Percentiles rank a stretch among this genome's conserved stretches.
phyloP scores from a whole-genome alignment of 2,113 vertebrate species.

The Eurypyga helias region DNA sequence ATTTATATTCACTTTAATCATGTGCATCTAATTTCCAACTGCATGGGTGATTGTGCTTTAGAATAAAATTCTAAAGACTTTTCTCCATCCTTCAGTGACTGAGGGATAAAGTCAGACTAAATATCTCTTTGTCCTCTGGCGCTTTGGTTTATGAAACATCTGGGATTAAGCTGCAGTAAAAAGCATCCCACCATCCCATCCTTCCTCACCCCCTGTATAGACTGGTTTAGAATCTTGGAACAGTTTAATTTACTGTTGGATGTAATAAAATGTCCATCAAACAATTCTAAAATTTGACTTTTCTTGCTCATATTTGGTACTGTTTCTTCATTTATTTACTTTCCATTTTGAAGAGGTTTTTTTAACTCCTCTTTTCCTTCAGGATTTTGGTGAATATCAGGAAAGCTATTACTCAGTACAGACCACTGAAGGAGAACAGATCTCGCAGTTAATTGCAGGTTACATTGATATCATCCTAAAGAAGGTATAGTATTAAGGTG shows the following conservation, averaged over 20 bases:
- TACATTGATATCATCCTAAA: constrained; percentile 99
- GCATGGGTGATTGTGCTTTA: background rate
- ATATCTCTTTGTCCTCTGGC: background rate
- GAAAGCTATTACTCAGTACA: constrained; percentile 99
- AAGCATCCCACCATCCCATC: background rate
- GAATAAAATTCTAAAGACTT: background rate
- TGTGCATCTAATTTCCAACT: background rate
- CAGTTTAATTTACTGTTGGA: background rate
- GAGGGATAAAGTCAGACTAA: background rate
- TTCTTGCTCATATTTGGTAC: background rate
- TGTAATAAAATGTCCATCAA: background rate
- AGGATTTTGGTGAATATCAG: constrained; percentile 99
- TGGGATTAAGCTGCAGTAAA: background rate
- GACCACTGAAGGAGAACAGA: constrained; percentile 98
- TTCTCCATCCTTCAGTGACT: background rate
- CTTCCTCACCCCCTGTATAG: fast-evolving
- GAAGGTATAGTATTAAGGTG: constrained; percentile 80
- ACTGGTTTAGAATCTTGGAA: background rate
- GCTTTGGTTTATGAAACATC: background rate
- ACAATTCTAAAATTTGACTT: background rate
- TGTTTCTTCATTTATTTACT: background rate
- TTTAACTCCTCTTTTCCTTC: background rate
- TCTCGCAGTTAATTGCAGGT: constrained; percentile 97
- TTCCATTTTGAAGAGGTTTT: background rate
- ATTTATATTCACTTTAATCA: background rate